Evolutionary conservation across 2,888 invertebrate species (phyloP).

Genomic region (Osmoderma eremita): DNA sequence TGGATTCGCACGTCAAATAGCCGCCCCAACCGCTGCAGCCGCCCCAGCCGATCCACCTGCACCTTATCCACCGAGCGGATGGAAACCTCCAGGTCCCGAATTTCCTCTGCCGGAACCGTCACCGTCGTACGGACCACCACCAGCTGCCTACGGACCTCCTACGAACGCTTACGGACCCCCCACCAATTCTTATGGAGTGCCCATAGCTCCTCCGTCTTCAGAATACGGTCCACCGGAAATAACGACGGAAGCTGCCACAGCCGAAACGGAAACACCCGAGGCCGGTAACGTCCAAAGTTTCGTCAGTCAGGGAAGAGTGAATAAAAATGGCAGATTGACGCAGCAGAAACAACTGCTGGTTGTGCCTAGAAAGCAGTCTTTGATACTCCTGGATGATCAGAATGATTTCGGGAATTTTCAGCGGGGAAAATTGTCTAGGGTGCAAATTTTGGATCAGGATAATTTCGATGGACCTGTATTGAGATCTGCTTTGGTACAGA

Average conservation of each 20-base stretch:
- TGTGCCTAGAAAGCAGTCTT: constrained; percentile 7
- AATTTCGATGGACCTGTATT: constrained; percentile 19
- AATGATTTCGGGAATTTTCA: background rate
- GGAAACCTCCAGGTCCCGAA: constrained; percentile 30
- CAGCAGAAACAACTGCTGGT: background rate
- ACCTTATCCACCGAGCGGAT: constrained; percentile 29
- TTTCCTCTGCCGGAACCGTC: constrained; percentile 24
- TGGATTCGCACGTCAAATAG: constrained; percentile 7
- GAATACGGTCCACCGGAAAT: constrained; percentile 23
- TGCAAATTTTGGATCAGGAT: constrained; percentile 32
- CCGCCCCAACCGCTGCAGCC: background rate
- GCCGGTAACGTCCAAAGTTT: constrained; percentile 6
- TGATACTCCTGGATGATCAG: constrained; percentile 16
- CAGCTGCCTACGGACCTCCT: constrained; percentile 18
- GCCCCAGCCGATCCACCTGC: constrained; percentile 8
- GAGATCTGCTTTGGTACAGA: constrained; percentile 22
- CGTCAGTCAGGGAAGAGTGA: constrained; percentile 1
- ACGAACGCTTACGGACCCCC: constrained; percentile 15
- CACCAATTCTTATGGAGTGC: background rate
- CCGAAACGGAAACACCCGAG: constrained; percentile 15
- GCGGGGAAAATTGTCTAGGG: constrained; percentile 19
- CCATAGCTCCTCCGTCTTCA: constrained; percentile 4
- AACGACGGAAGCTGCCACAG: constrained; percentile 2
- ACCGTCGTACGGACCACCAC: constrained; percentile 20
- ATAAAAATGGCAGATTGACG: background rate